Evolutionary conservation across 2,797 vertebrate species (phyloP).

Genomic region (Onychomys torridus): DNA sequence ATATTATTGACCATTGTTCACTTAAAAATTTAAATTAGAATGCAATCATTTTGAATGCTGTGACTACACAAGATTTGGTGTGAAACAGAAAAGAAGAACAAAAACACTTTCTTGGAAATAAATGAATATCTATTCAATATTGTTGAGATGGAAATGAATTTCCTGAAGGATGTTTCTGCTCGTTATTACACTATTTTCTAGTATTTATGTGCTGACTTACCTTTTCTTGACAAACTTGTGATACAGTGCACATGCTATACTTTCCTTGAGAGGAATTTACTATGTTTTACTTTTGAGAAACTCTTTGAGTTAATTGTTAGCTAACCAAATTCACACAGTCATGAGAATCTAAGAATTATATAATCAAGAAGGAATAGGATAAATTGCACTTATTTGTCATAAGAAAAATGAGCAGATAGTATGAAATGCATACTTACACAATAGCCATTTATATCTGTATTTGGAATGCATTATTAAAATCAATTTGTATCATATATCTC

Average conservation of each 20-base stretch:
- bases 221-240: slow-evolving; percentile 15
- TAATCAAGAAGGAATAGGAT: slow-evolving; percentile 36
- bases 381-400: slow-evolving; percentile 57
- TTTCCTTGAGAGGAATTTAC: slow-evolving; percentile 40
- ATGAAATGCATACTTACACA: slow-evolving; percentile 52
- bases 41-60: background rate
- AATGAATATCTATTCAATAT: background rate
- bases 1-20: background rate
- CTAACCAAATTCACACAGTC: slow-evolving; percentile 46
- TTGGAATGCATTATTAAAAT: slow-evolving; percentile 73
- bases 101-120: background rate
- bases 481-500: slow-evolving; percentile 69
- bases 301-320: slow-evolving; percentile 52
- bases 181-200: slow-evolving; percentile 31
- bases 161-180: background rate
- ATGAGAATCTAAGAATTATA: slow-evolving; percentile 47
- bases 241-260: background rate
- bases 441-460: slow-evolving; percentile 62
- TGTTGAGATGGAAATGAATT: slow-evolving; percentile 4
- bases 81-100: background rate
- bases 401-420: slow-evolving; percentile 42
- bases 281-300: background rate
- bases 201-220: slow-evolving; percentile 42
- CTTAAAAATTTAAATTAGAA: background rate
- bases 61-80: background rate